Evolutionary conservation across 1,140 invertebrate species (phyloP), one percentile per base, ranked within the genome.

Genomic region (Psix sp.): DNA sequence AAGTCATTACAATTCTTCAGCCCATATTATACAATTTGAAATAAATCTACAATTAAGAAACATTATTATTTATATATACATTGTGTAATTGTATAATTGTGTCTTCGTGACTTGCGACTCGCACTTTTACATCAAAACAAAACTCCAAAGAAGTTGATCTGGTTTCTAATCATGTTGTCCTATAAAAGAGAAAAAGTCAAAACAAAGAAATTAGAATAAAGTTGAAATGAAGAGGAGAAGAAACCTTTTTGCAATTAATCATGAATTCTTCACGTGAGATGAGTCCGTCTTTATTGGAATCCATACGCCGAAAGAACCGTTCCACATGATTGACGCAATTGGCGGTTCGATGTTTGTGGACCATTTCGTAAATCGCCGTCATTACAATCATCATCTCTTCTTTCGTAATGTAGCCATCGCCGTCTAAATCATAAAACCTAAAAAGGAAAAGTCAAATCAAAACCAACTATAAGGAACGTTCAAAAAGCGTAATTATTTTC

Each of bases 341-440:
- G 5, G 78, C 57, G 3, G 79, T 76, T 6, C 45, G 42, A 11
- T 70, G 70, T 21, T 79, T 63, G 5, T 65, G 54, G 1, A 83
- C 70, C 76, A 86, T 82, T 39, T 84, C 83, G 13, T 85, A 85
- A 76, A 83, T 81, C 4, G 84, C 78, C 0, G 81, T 77, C 36
- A 85, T 39, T 40, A 80, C 79, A 1, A 66, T 15, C 4, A 66
- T 49, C 83, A 86, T 84, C 31, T 85, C 83, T 16, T 71, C 60
- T 49, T 76, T 82, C 4, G 83, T 83, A 43, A 86, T 84, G 10
- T 72, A 77, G 40, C 83, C 84, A 20, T 86, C 82, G 0, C 82
- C 80, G 48, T 85, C 78, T 9, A 83, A 29, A 49, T 86, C 83
- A 45, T 86, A 86, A 24, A 86, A 77, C 33, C 84, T 86, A 48